phyloP scores from a whole-genome alignment of 2,888 invertebrate species.

The Leptinotarsa tumamoca region DNA sequence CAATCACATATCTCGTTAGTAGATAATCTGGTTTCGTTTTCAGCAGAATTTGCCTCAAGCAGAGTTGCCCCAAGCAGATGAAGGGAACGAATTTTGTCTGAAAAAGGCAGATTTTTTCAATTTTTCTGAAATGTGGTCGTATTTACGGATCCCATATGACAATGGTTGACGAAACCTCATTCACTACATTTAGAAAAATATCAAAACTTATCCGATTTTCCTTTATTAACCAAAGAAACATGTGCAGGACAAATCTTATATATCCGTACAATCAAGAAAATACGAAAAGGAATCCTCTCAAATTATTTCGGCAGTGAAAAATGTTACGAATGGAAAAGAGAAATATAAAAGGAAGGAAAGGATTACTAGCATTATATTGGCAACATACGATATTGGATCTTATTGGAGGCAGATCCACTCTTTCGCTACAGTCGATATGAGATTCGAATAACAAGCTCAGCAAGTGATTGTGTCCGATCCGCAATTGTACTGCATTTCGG shows the following conservation, averaged over 20 bases:
- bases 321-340: constrained; percentile 10
- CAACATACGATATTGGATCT: constrained; percentile 24
- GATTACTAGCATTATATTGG: constrained; percentile 11
- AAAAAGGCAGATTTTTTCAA: too few relatives aligned
- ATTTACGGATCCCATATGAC: too few relatives aligned
- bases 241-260: not conserved
- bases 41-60: too few relatives aligned
- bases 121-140: too few relatives aligned
- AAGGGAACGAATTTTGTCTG: too few relatives aligned
- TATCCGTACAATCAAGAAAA: not conserved
- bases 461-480: constrained; percentile 13
- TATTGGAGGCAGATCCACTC: constrained; percentile 23
- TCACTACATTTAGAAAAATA: too few relatives aligned
- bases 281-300: constrained; percentile 9
- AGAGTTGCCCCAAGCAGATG: too few relatives aligned
- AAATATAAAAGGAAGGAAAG: constrained; percentile 16
- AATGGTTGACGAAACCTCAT: too few relatives aligned
- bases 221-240: not conserved
- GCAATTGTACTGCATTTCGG: not conserved
- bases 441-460: constrained; percentile 16
- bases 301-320: constrained; percentile 9
- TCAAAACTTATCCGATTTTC: too few relatives aligned
- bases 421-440: constrained; percentile 22
- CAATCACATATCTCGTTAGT: too few relatives aligned
- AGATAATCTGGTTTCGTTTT: too few relatives aligned